Base-by-base conservation (phyloP, 1,140 invertebrate genomes). In the Diachasma alloeum region DNA sequence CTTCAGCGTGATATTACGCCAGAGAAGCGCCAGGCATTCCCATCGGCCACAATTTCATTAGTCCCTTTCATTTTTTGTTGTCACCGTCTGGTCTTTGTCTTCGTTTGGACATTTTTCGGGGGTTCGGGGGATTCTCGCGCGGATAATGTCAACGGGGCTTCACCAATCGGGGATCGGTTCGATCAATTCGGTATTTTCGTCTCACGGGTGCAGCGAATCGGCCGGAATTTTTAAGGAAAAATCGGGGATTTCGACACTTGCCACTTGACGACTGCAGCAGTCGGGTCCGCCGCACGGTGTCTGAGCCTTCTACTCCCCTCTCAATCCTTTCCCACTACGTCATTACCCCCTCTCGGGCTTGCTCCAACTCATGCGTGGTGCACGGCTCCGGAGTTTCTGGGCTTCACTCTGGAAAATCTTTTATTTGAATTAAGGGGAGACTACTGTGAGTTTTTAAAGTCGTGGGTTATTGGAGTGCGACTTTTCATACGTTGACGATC, bases 251-350 rank as follows among this genome's bases (percentile, higher is more conserved):
- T 19, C 22, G 36, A 13, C 69, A 73, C 67, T 46, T 78, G 70
- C 78, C 75, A 74, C 75, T 74, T 59, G 46, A 67, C 78, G 75
- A 79, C 78, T 79, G 78, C 74, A 67, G 71, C 22, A 70, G 69
- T 63, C 46, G 56, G 37, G 56, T 59, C 59, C 11, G 48, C 39
- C 22, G 19, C 74, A 37, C 72, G 36, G 44, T 19, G 48, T 72
- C 53, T 74, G 59, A 63, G 59, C 70, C 78, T 72, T 15, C 42
- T 11, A 31, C 17, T 39, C 26, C 71, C 53, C 71, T 37, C 31
- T 39, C 66, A 10, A 15, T 68, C 10, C 31, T n/a, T n/a, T 68
- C 31, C 44, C 19, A 63, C 53, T 46, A 36, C 44, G 66, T 44
- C n/a, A 24, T 36, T 37, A 24, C 67, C 66, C 70, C 73, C 42